A percentile compares a stretch with the other conserved stretches of the same genome.
Conservation (phyloP, 2,797 vertebrate species). For the Argyrosomus regius region DNA sequence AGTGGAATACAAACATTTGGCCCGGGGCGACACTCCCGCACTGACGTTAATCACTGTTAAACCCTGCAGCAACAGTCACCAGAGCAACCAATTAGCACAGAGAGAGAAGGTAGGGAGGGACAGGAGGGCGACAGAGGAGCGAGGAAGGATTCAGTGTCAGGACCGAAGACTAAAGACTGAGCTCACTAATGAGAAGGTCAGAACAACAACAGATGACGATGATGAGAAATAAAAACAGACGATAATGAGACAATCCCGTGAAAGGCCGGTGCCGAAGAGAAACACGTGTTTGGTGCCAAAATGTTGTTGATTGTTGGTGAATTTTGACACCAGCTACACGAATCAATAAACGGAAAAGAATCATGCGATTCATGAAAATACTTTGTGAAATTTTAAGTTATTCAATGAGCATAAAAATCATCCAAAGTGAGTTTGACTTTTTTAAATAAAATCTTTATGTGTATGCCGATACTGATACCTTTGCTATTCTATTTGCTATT, state of each 20-base stretch:
- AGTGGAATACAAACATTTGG: constrained; percentile 65
- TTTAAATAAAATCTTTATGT: not conserved
- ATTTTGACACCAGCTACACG: not conserved
- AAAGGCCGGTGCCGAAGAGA: not conserved
- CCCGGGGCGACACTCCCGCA: constrained; percentile 39
- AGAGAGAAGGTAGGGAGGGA: constrained; percentile 35
- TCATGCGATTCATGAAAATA: not conserved
- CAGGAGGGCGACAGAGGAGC: constrained; percentile 33
- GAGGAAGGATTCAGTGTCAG: constrained; percentile 46
- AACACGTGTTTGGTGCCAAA: not conserved
- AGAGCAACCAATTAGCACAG: constrained; percentile 63
- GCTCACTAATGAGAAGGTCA: constrained; percentile 65
- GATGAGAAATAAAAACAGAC: constrained; percentile 41
- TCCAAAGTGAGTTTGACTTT: not conserved
- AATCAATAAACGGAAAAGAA: not conserved
- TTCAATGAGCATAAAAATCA: not conserved
- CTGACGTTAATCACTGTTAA: constrained; percentile 69
- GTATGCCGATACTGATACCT: no score
- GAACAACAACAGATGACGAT: constrained; percentile 39
- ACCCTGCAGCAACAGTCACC: constrained; percentile 62
- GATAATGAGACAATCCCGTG: constrained; percentile 55
- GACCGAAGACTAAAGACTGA: constrained; percentile 37
- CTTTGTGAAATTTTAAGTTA: not conserved
- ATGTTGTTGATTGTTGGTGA: not conserved
- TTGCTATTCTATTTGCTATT: no score